Evolutionary conservation across 2,888 invertebrate genomes (phyloP), one percentile per base, ranked within the genome.

Genomic region (Cerastis leucographa): DNA sequence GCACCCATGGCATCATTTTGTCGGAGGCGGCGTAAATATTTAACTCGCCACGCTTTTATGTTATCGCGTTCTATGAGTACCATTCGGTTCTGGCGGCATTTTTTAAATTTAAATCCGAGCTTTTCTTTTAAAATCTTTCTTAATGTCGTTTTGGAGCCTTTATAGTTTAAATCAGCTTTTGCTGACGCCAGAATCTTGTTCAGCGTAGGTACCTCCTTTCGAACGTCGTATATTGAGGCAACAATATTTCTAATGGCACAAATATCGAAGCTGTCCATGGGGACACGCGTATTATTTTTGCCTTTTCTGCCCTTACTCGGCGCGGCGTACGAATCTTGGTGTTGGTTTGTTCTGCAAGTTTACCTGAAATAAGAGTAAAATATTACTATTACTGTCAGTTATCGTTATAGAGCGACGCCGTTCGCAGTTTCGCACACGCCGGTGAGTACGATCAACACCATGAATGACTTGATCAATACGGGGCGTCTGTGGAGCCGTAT

Each of bases 1-100:
- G 75, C 79, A 44, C 83, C 83, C 56, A 86, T 75, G n/a, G 51
- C 61, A 69, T 81, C n/a, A 59, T 81, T 81, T 78, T 71, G 64
- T 64, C 71, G 71, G 73, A 54, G 49, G 29, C 62, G 51, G 51
- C 72, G 74, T 40, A 78, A 59, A 71, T 74, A 78, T 54, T 65
- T 62, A 61, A 67, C 74, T 54, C 81, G 54, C 78, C 75, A 81
- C 19, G 78, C 76, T 68, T 72, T 74, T 67, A 68, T 80, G 11
- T 40, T 74, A 61, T 42, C 49, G 46, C 35, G 69, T 1, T 46
- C 35, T 40, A 56, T 70, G 62, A 29, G 29, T 44, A 59, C 70
- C 64, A 56, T 64, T 65, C 68, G 65, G 64, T 71, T 64, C 64
- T 71, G 46, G 64, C 71, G 62, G 64, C 78, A 83, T 74, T 78